Conservation (phyloP, 1,140 invertebrate genomes). For the Scaptomyza hsui region DNA sequence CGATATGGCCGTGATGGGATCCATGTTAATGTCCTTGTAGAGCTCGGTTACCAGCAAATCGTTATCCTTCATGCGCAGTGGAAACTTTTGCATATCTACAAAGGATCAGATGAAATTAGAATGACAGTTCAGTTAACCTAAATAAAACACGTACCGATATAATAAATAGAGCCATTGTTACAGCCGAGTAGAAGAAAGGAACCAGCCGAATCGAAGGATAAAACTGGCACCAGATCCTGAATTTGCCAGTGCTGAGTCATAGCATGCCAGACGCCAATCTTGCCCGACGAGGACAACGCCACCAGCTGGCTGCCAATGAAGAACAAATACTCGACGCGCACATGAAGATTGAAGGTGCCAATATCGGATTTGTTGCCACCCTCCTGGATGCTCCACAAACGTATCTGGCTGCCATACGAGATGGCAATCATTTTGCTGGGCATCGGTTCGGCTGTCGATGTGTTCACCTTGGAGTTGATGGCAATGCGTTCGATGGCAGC, state of each 20-base stretch:
- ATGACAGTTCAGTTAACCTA: too few relatives aligned
- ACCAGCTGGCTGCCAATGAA: constrained; percentile 99
- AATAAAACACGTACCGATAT: constrained; percentile 89
- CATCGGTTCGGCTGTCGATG: constrained; percentile 83
- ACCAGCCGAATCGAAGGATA: constrained; percentile 97
- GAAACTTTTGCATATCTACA: constrained; percentile 99
- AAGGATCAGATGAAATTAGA: constrained; percentile 37
- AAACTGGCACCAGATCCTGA: constrained; percentile 96
- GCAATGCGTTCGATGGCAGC: constrained; percentile 95
- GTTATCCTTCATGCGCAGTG: constrained; percentile 99
- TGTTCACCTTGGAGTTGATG: constrained; percentile 95
- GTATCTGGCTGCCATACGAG: constrained; percentile 92
- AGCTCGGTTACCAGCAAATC: constrained; percentile 98
- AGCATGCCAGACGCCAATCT: constrained; percentile 99
- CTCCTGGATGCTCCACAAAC: constrained; percentile 95
- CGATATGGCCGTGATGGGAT: constrained; percentile 98
- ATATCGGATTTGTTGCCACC: constrained; percentile 91
- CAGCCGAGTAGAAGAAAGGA: constrained; percentile 97
- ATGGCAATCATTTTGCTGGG: constrained; percentile 94
- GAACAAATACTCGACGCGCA: constrained; percentile 96
- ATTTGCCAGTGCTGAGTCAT: constrained; percentile 99
- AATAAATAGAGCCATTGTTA: constrained; percentile 98
- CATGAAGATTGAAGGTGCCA: constrained; percentile 96
- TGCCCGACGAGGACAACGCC: constrained; percentile 95
- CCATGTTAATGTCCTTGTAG: constrained; percentile 96